These are phyloP conservation scores for Garrulus glandarius DNA, from an alignment of 2,797 vertebrate species.

Conservation along the genomic window DNA sequence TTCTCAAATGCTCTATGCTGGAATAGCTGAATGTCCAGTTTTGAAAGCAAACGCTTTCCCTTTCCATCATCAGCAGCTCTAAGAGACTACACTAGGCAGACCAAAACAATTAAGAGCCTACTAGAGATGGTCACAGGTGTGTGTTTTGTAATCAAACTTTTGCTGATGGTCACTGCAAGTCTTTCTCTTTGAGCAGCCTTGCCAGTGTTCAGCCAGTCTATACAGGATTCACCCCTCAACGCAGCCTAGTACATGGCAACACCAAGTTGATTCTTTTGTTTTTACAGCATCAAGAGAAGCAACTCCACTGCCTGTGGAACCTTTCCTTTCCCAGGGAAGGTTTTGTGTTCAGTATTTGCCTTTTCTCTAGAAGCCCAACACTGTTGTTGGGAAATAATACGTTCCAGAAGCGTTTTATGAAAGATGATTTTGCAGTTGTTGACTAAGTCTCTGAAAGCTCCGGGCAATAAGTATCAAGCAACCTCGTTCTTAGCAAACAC, in stretches of 20 bases:
- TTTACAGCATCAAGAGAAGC: background rate
- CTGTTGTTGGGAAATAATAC: background rate
- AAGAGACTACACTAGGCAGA: background rate
- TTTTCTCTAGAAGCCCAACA: background rate
- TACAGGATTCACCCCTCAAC: background rate
- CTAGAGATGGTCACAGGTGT: background rate
- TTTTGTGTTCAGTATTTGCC: background rate
- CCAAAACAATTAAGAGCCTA: background rate
- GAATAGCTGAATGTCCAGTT: background rate
- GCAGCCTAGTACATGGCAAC: background rate
- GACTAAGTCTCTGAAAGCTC: background rate
- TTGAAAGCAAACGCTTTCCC: background rate
- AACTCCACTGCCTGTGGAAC: background rate
- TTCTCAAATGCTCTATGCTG: background rate
- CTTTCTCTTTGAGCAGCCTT: background rate
- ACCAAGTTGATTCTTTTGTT: background rate
- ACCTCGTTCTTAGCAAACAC: background rate
- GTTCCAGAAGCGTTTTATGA: background rate
- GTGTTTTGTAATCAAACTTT: background rate
- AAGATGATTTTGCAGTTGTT: background rate
- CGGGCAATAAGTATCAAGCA: background rate
- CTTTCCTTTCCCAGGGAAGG: background rate
- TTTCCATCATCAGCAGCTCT: background rate
- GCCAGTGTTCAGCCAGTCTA: background rate
- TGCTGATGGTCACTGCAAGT: background rate